Percentiles rank a stretch among this genome's conserved stretches.
Evolutionary conservation across 2,113 vertebrate species (phyloP).

Genomic region (Plectropomus leopardus): DNA sequence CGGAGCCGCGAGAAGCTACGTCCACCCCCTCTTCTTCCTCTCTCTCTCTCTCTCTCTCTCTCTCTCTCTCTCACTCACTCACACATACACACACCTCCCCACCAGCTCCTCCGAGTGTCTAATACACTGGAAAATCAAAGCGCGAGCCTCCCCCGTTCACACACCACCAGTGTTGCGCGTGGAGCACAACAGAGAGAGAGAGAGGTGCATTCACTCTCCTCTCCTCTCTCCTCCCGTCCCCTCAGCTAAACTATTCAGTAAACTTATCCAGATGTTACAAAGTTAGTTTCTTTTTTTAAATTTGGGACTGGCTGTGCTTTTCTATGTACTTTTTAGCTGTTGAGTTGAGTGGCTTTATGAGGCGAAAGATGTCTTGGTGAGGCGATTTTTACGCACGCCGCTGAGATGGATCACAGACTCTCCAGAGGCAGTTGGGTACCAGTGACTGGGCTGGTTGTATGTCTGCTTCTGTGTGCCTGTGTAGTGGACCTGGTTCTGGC

Average conservation of each 20-base stretch:
- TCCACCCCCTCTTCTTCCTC: conserved; percentile 52
- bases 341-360: conserved; percentile 36
- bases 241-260: conserved; percentile 23
- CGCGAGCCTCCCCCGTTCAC: conserved; percentile 71
- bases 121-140: conserved; percentile 87
- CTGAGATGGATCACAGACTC: conserved; percentile 82
- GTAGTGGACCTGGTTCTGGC: conserved; percentile 83
- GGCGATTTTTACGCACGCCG: conserved; percentile 71
- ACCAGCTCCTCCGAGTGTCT: conserved; percentile 78
- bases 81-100: conserved; percentile 56
- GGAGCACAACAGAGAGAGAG: conserved; percentile 60
- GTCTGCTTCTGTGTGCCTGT: conserved; percentile 83
- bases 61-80: conserved; percentile 5
- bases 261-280: conserved; percentile 51
- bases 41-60: conserved; percentile 37
- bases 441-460: conserved; percentile 79
- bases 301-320: background rate
- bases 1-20: conserved; percentile 74
- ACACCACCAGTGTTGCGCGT: conserved; percentile 69
- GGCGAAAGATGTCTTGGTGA: conserved; percentile 67
- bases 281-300: conserved; percentile 18
- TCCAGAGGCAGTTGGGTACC: conserved; percentile 81
- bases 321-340: conserved; percentile 31
- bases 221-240: conserved; percentile 17
- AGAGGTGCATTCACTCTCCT: conserved; percentile 32